These are phyloP conservation scores for Choristoneura rosaceana DNA, from an alignment of 2,888 invertebrate genomes.

Conservation along the genomic window DNA sequence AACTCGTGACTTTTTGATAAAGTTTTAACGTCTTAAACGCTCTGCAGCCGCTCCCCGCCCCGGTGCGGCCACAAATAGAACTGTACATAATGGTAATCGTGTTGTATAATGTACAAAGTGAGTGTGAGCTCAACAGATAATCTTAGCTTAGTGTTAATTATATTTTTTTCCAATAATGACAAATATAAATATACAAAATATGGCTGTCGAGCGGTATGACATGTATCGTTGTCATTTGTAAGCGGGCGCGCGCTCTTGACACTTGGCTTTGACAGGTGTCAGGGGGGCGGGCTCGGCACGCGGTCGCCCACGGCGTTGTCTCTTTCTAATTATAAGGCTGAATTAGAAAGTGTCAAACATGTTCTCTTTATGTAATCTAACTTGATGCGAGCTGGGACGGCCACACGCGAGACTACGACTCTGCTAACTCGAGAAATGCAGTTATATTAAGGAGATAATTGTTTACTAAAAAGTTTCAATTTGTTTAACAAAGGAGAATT, in stretches of 20 bases:
- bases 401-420: background rate
- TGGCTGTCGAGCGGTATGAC: constrained; percentile 64
- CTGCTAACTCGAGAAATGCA: background rate
- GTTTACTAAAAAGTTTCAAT: background rate
- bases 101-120: constrained; percentile 84
- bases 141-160: constrained; percentile 75
- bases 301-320: constrained; percentile 72
- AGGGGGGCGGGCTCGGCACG: constrained; percentile 44
- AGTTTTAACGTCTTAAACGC: background rate
- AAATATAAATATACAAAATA: constrained; percentile 61
- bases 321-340: constrained; percentile 85
- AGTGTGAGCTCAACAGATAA: constrained; percentile 80
- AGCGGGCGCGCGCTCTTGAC: background rate
- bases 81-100: constrained; percentile 69
- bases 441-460: background rate
- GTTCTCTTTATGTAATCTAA: constrained; percentile 26
- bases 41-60: background rate
- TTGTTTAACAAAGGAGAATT: background rate
- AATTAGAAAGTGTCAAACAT: constrained; percentile 80
- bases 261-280: background rate
- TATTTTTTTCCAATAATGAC: constrained; percentile 61
- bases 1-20: background rate
- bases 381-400: constrained; percentile 16
- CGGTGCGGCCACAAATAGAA: constrained; percentile 44
- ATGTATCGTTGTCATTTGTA: constrained; percentile 49